Percentiles rank a stretch among this genome's conserved stretches.
phyloP scores from a whole-genome alignment of 2,888 invertebrate species.

The Eustalomyia histrio region DNA sequence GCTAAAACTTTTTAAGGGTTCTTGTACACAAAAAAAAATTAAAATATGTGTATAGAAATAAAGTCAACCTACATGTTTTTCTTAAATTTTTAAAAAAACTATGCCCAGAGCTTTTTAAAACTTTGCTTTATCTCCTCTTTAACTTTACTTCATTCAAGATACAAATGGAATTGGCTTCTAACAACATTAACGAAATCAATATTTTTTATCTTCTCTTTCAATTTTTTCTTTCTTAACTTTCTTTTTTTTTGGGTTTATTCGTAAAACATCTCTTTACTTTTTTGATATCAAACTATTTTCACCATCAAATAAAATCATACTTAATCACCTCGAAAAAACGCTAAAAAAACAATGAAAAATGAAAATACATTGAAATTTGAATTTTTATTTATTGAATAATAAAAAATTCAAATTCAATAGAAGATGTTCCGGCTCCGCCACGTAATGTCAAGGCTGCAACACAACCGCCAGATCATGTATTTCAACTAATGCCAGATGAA shows the following conservation, averaged over 20 bases:
- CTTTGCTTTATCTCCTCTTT: slow-evolving; percentile 27
- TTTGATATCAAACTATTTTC: slow-evolving; percentile 53
- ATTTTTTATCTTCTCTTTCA: slow-evolving; percentile 62
- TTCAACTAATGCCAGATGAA: slow-evolving; percentile 85
- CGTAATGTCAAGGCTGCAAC: slow-evolving; percentile 81
- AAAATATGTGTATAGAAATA: too few relatives aligned
- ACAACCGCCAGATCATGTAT: slow-evolving; percentile 84
- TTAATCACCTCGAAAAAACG: slow-evolving; percentile 60
- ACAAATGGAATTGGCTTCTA: slow-evolving; percentile 56
- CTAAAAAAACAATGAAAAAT: slow-evolving; percentile 65
- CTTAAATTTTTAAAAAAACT: too few relatives aligned
- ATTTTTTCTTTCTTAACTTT: slow-evolving; percentile 60
- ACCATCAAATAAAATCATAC: slow-evolving; percentile 56
- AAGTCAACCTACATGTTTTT: too few relatives aligned
- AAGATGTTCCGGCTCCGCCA: slow-evolving; percentile 79
- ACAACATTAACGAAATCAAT: slow-evolving; percentile 56
- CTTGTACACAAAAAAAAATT: too few relatives aligned
- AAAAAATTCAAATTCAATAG: slow-evolving; percentile 77
- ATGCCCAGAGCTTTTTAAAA: background rate
- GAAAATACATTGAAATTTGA: slow-evolving; percentile 72
- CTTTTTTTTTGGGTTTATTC: slow-evolving; percentile 40
- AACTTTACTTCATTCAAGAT: slow-evolving; percentile 33
- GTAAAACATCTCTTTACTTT: slow-evolving; percentile 42
- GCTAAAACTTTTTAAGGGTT: too few relatives aligned
- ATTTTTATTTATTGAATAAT: slow-evolving; percentile 69